These are phyloP conservation scores for Sebastes glaucus DNA, from an alignment of 2,797 vertebrate species.

Conservation along the genomic window DNA sequence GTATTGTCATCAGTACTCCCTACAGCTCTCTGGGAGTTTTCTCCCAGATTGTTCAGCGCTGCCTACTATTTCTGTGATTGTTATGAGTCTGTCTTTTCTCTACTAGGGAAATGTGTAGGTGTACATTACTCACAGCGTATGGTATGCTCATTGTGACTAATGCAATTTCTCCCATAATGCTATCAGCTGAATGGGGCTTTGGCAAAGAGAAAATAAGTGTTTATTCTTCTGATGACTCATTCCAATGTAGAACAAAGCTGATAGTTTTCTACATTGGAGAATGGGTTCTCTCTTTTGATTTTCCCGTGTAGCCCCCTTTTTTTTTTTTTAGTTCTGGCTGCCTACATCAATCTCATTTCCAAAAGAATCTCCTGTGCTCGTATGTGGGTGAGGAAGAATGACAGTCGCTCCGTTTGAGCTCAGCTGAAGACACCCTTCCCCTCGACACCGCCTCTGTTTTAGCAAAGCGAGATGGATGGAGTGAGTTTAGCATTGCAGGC, in stretches of 20 bases:
- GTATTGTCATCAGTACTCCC: slow-evolving; percentile 45
- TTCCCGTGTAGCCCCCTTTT: not conserved
- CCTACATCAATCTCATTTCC: slow-evolving; percentile 36
- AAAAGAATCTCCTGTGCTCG: not conserved
- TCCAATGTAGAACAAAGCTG: slow-evolving; percentile 9
- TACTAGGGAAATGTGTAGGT: slow-evolving; percentile 35
- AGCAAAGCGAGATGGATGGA: slow-evolving; percentile 60
- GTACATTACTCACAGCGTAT: slow-evolving; percentile 29
- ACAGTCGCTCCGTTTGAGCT: slow-evolving; percentile 20
- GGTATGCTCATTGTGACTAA: slow-evolving; percentile 29
- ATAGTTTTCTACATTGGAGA: slow-evolving; percentile 24
- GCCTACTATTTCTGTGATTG: slow-evolving; percentile 35
- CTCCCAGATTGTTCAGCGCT: slow-evolving; percentile 4
- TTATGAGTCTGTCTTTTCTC: slow-evolving; percentile 25
- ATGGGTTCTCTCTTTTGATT: slow-evolving; percentile 1
- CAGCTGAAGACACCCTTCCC: slow-evolving; percentile 29
- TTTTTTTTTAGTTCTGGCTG: not conserved
- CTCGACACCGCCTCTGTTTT: slow-evolving; percentile 33
- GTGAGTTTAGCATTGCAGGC: slow-evolving; percentile 76
- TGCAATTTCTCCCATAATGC: slow-evolving; percentile 60
- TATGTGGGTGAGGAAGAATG: slow-evolving; percentile 18
- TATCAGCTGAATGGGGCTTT: slow-evolving; percentile 43
- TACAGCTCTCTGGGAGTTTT: slow-evolving; percentile 6
- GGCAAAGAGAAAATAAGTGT: slow-evolving; percentile 22
- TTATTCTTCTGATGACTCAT: slow-evolving; percentile 26